Evolutionary conservation across 1,140 invertebrate genomes (phyloP), one percentile per base, ranked within the genome.

Genomic region (Drosophila ficusphila): DNA sequence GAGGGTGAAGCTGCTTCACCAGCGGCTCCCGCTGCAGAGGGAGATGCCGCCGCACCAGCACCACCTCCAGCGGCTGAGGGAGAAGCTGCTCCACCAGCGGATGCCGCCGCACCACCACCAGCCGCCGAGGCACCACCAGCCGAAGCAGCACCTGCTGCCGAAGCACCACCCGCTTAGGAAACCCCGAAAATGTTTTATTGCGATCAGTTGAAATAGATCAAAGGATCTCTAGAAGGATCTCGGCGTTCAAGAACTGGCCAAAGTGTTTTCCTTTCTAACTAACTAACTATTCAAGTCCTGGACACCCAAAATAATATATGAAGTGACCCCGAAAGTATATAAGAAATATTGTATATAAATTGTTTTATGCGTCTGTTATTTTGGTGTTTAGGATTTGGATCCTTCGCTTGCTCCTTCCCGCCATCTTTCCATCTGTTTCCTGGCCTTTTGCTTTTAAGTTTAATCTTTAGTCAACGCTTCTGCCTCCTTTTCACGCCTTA

Each of bases 51-150:
- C 54, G 4, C 12, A 33, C 7, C 90, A 2, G 11, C 53, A 25
- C 91, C 93, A 14, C 83, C 89, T 1, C 90, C 90, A 39, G 90
- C 19, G 12, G 81, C 79, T 49, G 52, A 53, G 42, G 36, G 62
- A 3, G 89, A 83, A 25, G 91, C 71, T 39, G 91, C 90, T 23
- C 90, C 91, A 19, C 46, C 91, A 27, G 77, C 91, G 23, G 77
- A 58, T 27, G 44, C 33, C 58, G 73, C 14, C 21, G 79, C 77
- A 42, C 19, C 41, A 14, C 6, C 27, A 29, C 27, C 12, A 29
- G 27, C 27, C 27, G 27, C 27, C 9, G 27, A 29, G 5, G 42
- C 53, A 49, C 57, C 61, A 16, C 19, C 58, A 5, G 57, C 62
- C 31, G 61, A 73, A 5, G 75, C 53, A 11, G 76, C 75, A 34